Base-by-base conservation (phyloP, 1,140 invertebrate genomes). In the Cyphomyrmex costatus region DNA sequence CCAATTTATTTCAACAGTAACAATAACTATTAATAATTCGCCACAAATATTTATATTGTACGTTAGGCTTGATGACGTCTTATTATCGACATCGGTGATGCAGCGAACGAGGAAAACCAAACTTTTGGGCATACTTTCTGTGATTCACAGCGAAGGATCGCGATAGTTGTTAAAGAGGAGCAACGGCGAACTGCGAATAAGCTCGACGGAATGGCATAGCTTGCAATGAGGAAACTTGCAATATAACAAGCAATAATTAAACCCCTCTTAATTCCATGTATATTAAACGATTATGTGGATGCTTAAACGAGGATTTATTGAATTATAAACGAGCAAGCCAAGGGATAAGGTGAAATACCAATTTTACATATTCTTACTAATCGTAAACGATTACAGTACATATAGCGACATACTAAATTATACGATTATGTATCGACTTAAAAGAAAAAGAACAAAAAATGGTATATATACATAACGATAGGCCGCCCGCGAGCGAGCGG, bases 301-400 rank as follows among this genome's bases (percentile, higher is more conserved):
- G 93, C 93, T 94, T 94, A 93, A 83, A 94, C 83, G 90, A 94
- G 65, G 90, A 94, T 93, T 93, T 93, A 94, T 94, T 95, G 91
- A 91, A 90, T 91, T 91, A 83, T 83, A 90, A 92, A 93, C 85
- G 90, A 92, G 89, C 92, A 92, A 92, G 87, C 86, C 92, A 83
- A 89, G 87, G 91, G 91, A 90, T 92, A 93, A 91, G 74, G 89
- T 86, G 85, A 93, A 93, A 93, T 95, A 95, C 93, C 94, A 93
- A 95, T 95, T 95, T 95, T 95, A 95, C 94, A 95, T 94, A 95
- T 95, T 95, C 95, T 95, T 95, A 95, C 94, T 95, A 95, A 94
- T 93, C 93, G 93, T 95, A 95, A 92, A 94, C 88, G 91, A 94
- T 94, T 90, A 87, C 91, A 92, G 91, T 94, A 95, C 92, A 94